Base-by-base conservation (phyloP, 2,888 invertebrate genomes). In the Antitype chi region DNA sequence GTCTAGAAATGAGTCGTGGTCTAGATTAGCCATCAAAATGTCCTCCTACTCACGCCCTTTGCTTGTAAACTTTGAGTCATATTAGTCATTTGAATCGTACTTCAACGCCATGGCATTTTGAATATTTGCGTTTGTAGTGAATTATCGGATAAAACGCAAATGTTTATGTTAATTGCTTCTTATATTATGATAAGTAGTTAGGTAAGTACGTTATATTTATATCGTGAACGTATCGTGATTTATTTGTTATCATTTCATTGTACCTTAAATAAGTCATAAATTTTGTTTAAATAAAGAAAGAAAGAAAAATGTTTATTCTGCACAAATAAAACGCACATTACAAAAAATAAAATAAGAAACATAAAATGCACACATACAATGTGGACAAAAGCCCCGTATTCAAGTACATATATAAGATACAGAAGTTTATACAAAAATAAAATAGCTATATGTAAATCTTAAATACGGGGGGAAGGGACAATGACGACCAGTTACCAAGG, bases 11-110 rank as follows among this genome's bases (percentile, higher is more conserved):
- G 17, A 78, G 70, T 68, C 55, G 67, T 59, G 78, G 28, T 84
- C 77, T 84, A 82, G 71, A 76, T 81, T n/a, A 64, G 49, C 32
- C 71, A 80, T 76, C 49, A 70, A 81, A 69, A 47, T 69, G 81
- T 79, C 81, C 79, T 81, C 72, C 75, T 66, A 77, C 75, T 76
- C 57, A 55, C 11, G 66, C 77, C 80, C 77, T 80, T 62, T 60
- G 63, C 67, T 28, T 59, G 43, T 78, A 62, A 70, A 74, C 28
- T 74, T 74, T 55, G n/a, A 59, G 3, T 55, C 9, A 43, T 28
- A 60, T 64, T 80, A 59, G 32, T 80, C 64, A 80, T 71, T 63
- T 20, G n/a, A 43, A 43, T 43, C 59, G 25, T 28, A 60, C 28
- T 76, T 49, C 38, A 66, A 28, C n/a, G 3, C 5, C 11, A 8